Base-by-base conservation (phyloP, 2,888 invertebrate species). In the Lycia hirtaria region DNA sequence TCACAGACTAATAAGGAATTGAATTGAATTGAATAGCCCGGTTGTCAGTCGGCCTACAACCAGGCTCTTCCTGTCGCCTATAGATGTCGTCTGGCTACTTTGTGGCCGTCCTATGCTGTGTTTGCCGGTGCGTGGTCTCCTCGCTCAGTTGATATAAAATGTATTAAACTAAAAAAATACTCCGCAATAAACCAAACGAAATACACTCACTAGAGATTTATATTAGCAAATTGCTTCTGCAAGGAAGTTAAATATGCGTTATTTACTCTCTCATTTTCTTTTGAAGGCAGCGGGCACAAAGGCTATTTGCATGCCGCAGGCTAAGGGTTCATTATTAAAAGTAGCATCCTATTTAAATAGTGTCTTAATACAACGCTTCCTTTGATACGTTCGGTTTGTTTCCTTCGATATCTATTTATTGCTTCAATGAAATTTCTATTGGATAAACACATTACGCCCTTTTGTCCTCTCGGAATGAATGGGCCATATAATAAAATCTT, bases 261-360 rank as follows among this genome's bases (percentile, higher is more conserved):
- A 40, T 47, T 47, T 56, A 41, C 32, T 44, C 12, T 22, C 41
- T 33, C 40, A 35, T 52, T 57, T 57, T 43, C 41, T 41, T 57
- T 47, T 47, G 41, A 41, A 28, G 33, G 12, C 26, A 19, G 20
- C 14, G 17, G 12, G 35, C 32, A 45, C 51, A 47, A 50, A 56
- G 57, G 47, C 20, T 48, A 43, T 57, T 57, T 57, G 43, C 52
- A 35, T 30, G 41, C 41, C 52, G 17, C 22, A 5, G 51, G 51
- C 50, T 44, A n/a, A n/a, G 26, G 32, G 33, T 35, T 52, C 50
- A 45, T 50, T 52, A 57, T 52, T 44, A 48, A 51, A 51, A 57
- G 51, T 51, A 45, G 47, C 57, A 24, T 52, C 57, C 51, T 48
- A 19, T 51, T 52, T 43, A 52, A 51, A 50, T 38, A 50, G 38